Conservation (phyloP, 2,888 invertebrate species). For the Eulithis testata region DNA sequence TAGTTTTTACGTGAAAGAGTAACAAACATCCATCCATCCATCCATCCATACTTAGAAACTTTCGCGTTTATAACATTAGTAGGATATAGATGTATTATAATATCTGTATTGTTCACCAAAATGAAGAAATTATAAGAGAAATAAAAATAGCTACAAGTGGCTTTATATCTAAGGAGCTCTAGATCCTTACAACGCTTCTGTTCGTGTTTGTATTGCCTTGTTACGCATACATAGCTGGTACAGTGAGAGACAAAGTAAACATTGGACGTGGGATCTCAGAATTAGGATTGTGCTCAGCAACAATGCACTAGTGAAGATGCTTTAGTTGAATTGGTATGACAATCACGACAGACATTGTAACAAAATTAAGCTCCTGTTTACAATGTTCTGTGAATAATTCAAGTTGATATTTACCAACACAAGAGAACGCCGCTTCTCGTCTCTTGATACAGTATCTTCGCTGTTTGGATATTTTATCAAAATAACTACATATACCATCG, state of each 20-base stretch:
- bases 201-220: slow-evolving; percentile 24
- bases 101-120: too few relatives aligned
- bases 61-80: too few relatives aligned
- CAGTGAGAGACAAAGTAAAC: slow-evolving; percentile 20
- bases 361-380: slow-evolving; percentile 2
- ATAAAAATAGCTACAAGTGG: too few relatives aligned
- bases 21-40: too few relatives aligned
- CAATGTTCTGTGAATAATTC: slow-evolving; percentile 2
- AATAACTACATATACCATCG: too few relatives aligned
- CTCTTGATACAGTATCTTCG: too few relatives aligned
- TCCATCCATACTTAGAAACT: too few relatives aligned
- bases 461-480: too few relatives aligned
- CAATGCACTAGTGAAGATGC: slow-evolving; percentile 11
- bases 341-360: slow-evolving; percentile 6
- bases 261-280: slow-evolving; percentile 14
- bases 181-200: background rate
- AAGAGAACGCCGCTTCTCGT: too few relatives aligned
- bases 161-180: background rate
- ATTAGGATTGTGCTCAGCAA: slow-evolving; percentile 20
- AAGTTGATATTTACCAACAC: background rate
- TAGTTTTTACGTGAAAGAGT: too few relatives aligned
- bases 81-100: too few relatives aligned
- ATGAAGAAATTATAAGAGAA: too few relatives aligned
- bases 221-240: slow-evolving; percentile 25
- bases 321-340: slow-evolving; percentile 13